These are phyloP conservation scores for Colletes latitarsis DNA, from an alignment of 1,140 invertebrate genomes.

Conservation along the genomic window DNA sequence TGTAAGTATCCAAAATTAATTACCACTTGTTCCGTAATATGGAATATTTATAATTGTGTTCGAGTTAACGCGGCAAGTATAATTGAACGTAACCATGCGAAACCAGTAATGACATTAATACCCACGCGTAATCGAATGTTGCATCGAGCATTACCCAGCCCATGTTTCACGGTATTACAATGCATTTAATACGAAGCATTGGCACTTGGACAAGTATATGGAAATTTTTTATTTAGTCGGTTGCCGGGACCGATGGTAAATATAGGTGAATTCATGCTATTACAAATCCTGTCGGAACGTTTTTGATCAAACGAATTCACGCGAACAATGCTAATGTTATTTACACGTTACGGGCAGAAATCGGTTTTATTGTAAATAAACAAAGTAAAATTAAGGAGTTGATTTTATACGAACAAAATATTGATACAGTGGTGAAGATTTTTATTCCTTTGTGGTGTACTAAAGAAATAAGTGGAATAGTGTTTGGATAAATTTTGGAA, in stretches of 20 bases:
- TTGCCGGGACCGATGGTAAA: too few species aligned
- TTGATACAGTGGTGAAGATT: too few species aligned
- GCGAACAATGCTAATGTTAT: neutral
- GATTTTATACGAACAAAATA: too few species aligned
- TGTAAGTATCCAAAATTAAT: too few species aligned
- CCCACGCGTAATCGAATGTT: constrained; percentile 12
- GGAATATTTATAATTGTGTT: constrained; percentile 42
- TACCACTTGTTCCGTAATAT: constrained; percentile 25
- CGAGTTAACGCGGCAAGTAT: constrained; percentile 20
- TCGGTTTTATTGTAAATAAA: too few species aligned
- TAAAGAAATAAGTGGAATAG: too few species aligned
- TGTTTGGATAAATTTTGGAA: too few species aligned
- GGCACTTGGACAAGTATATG: neutral
- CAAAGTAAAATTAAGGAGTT: too few species aligned
- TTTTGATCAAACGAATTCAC: too few species aligned
- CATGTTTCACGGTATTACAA: neutral
- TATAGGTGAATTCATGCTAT: neutral
- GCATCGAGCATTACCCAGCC: constrained; percentile 25
- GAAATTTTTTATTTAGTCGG: neutral
- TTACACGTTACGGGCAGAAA: too few species aligned
- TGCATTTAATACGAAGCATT: neutral
- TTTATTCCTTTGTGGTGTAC: too few species aligned
- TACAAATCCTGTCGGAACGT: too few species aligned
- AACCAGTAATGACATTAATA: constrained; percentile 33
- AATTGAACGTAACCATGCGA: constrained; percentile 38